A percentile compares a stretch with the other conserved stretches of the same genome.
These are phyloP conservation scores for Galleria mellonella DNA, from an alignment of 1,140 invertebrate genomes.

Conservation along the genomic window DNA sequence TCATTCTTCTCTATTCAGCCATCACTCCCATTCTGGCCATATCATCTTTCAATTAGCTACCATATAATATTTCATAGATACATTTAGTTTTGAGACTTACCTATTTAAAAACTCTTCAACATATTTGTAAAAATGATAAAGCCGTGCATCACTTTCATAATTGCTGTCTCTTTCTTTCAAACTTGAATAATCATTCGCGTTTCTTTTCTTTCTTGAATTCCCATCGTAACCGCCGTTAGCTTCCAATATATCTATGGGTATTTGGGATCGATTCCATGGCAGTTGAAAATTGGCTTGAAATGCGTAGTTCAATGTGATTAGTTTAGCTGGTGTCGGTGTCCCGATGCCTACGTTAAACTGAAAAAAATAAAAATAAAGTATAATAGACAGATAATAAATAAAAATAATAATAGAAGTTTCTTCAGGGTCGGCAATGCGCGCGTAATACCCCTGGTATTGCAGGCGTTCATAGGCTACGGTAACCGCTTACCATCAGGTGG, in stretches of 20 bases:
- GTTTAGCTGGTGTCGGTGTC: conserved; percentile 42
- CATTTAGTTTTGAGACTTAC: no score
- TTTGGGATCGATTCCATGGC: conserved; percentile 57
- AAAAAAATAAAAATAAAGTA: conserved; percentile 14
- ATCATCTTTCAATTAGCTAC: no score
- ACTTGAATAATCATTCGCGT: conserved; percentile 8
- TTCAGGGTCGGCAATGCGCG: no score
- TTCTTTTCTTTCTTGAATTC: conserved; percentile 34
- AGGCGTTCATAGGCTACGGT: background rate
- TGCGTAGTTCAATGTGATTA: conserved; percentile 52
- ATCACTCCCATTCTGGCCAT: no score
- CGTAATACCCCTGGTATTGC: no score
- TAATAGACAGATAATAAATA: background rate
- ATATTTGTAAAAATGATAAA: conserved; percentile 58
- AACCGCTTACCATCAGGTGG: no score
- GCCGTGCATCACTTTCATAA: conserved; percentile 41
- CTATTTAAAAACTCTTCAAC: conserved; percentile 43
- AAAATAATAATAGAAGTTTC: no score
- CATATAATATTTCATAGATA: no score
- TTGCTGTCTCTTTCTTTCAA: conserved; percentile 4
- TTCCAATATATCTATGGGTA: conserved; percentile 53
- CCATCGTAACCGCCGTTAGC: conserved; percentile 50
- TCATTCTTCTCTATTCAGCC: no score
- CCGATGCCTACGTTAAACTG: conserved; percentile 59
- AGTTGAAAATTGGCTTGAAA: conserved; percentile 67